phyloP scores from a whole-genome alignment of 2,888 invertebrate species.

The Aporophyla lueneburgensis region DNA sequence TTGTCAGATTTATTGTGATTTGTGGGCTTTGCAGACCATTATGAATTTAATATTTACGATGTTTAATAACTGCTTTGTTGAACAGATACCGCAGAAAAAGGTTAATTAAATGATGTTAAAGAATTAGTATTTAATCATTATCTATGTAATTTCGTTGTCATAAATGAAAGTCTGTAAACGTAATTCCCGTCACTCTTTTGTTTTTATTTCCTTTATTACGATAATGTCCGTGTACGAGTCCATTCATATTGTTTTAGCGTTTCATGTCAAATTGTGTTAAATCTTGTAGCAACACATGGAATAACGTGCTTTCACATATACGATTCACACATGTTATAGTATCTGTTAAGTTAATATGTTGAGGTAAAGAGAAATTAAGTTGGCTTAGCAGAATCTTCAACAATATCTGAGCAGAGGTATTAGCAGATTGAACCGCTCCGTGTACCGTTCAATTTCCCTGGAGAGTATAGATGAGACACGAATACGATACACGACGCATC shows the following conservation, averaged over 20 bases:
- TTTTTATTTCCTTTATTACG: conserved; percentile 33
- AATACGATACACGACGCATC: conserved; percentile 69
- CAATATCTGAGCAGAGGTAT: conserved; percentile 61
- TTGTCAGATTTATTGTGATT: conserved; percentile 48
- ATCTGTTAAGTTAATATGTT: conserved; percentile 18
- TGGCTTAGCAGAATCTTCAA: conserved; percentile 25
- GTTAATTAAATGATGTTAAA: conserved; percentile 6
- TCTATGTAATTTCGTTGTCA: conserved; percentile 4
- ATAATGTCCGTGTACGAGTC: conserved; percentile 19
- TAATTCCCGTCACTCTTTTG: conserved; percentile 9
- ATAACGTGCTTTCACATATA: conserved; percentile 38
- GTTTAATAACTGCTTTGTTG: conserved; percentile 20
- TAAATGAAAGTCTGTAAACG: not conserved
- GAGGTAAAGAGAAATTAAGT: conserved; percentile 35
- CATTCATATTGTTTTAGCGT: conserved; percentile 50
- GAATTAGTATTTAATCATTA: conserved; percentile 23
- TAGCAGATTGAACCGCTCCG: conserved; percentile 74
- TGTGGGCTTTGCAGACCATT: conserved; percentile 23
- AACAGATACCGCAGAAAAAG: not conserved
- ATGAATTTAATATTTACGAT: conserved; percentile 34
- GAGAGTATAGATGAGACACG: conserved; percentile 72
- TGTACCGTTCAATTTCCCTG: conserved; percentile 76
- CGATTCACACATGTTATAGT: conserved; percentile 28
- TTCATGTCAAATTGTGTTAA: conserved; percentile 45
- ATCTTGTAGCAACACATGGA: conserved; percentile 35